Evolutionary conservation across 2,888 invertebrate genomes (phyloP), one percentile per base, ranked within the genome.

Genomic region (Pecten maximus): DNA sequence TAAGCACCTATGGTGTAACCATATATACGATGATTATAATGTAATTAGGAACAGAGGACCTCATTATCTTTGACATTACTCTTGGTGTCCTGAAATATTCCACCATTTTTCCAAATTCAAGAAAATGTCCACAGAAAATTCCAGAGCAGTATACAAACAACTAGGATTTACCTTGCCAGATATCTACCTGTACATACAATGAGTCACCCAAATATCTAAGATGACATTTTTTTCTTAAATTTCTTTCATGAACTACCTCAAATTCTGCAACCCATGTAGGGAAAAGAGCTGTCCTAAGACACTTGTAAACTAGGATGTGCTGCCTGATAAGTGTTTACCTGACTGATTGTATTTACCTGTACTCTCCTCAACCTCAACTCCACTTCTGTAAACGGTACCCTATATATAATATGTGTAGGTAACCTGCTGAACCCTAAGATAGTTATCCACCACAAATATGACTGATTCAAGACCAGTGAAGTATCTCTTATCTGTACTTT

Each of bases 301-400:
- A 35, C 35, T 74, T 74, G 74, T 74, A 35, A 74, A 28, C 35
- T 12, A 74, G 74, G 74, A 74, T 35, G 35, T 16, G 16, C 35
- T 74, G 23, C 35, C 74, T 74, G 74, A 74, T 74, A 8, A 74
- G 28, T 28, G 74, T 35, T 28, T 35, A 74, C 74, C 74, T 74
- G 74, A 74, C 74, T 74, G 74, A 74, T 74, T 2, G 10, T 35
- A 74, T 74, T 74, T 74, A 74, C 74, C 74, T 74, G 74, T 74
- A 74, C 74, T 74, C 74, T 74, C 19, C 2, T 74, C 35, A 74
- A 74, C 35, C 74, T 74, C 23, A 23, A 35, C 28, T 15, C 2
- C 74, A 60, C 74, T 0, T 1, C 28, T 74, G n/a, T 54, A n/a
- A 19, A 54, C 54, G 6, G 2, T 50, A 50, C 50, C 8, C 50